Conservation (phyloP, 1,140 invertebrate genomes). For the Saxidomus purpurata region DNA sequence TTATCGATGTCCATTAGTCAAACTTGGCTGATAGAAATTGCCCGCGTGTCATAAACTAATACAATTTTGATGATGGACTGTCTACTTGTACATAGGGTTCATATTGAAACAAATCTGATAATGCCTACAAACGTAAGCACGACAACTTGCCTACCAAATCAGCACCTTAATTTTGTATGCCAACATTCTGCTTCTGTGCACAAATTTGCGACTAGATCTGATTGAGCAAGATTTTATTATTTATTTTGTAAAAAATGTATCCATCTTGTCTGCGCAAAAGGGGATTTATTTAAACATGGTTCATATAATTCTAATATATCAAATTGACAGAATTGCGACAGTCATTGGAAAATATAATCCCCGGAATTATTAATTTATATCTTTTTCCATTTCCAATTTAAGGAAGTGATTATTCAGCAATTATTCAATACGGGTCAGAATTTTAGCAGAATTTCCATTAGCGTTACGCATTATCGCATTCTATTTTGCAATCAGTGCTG, state of each 20-base stretch:
- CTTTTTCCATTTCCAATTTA: constrained; percentile 31
- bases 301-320: constrained; percentile 44
- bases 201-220: constrained; percentile 33
- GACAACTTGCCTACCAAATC: not conserved
- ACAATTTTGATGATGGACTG: constrained; percentile 51
- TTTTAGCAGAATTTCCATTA: constrained; percentile 6
- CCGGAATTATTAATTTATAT: not conserved
- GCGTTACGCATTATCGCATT: not conserved
- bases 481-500: not conserved
- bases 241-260: constrained; percentile 37
- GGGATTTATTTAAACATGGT: constrained; percentile 49
- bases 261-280: not conserved
- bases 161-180: constrained; percentile 29
- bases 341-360: constrained; percentile 41
- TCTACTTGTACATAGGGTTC: constrained; percentile 28
- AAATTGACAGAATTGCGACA: constrained; percentile 36
- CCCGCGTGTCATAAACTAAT: constrained; percentile 36
- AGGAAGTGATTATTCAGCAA: constrained; percentile 40
- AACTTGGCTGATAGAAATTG: constrained; percentile 50
- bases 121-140: constrained; percentile 30
- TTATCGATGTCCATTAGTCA: constrained; percentile 54
- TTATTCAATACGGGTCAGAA: constrained; percentile 22
- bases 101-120: constrained; percentile 27
- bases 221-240: constrained; percentile 54
- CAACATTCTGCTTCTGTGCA: constrained; percentile 17